phyloP scores from a whole-genome alignment of 2,113 vertebrate genomes.

The Rhombomys opimus region DNA sequence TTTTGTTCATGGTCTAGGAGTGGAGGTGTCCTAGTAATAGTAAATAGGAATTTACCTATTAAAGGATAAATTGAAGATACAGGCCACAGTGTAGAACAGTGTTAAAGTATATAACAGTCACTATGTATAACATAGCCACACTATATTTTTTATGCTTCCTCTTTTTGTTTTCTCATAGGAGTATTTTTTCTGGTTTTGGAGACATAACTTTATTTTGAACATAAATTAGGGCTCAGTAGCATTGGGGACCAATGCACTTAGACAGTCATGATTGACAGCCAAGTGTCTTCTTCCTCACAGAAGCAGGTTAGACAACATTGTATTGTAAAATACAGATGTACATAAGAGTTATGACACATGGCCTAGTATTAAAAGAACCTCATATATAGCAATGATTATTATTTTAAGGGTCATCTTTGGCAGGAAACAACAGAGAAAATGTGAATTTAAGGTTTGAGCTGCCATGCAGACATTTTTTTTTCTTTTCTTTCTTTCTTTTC shows the following conservation, averaged over 20 bases:
- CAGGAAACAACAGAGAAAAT: neutral
- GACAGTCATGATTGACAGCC: neutral
- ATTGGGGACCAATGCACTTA: neutral
- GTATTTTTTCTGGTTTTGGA: conserved; percentile 1
- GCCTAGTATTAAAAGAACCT: neutral
- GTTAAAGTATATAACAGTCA: neutral
- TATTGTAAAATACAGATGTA: neutral
- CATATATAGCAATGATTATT: neutral
- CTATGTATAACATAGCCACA: no score
- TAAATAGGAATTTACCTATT: neutral
- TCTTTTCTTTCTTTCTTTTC: neutral
- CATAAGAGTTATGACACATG: neutral
- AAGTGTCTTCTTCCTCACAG: neutral
- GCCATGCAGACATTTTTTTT: neutral
- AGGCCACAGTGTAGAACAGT: neutral
- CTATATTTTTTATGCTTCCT: neutral
- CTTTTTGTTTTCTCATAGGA: neutral
- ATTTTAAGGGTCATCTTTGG: neutral
- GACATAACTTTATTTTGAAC: neutral
- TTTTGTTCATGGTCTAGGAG: neutral
- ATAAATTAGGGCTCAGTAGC: neutral
- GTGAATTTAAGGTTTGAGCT: neutral
- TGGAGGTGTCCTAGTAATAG: neutral
- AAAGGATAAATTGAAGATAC: neutral
- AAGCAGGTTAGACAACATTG: neutral